Evolutionary conservation across 2,797 vertebrate species (phyloP), one percentile per base, ranked within the genome.

Genomic region (Tamandua tetradactyla): DNA sequence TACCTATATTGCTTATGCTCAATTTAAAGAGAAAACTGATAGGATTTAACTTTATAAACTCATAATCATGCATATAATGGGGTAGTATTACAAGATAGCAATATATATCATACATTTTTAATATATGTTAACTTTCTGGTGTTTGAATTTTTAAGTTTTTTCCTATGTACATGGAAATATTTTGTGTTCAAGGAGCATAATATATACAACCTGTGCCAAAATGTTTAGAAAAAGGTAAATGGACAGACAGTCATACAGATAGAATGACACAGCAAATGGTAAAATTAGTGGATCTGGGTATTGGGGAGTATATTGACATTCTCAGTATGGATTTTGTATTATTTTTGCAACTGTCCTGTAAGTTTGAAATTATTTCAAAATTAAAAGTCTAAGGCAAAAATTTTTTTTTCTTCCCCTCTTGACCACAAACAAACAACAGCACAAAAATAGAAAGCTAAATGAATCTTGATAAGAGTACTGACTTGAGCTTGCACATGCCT

Each of bases 121-220:
- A 47, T 13, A 62, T 62, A 22, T 55, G 52, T 55, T 55, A 55
- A 76, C 30, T 76, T 89, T 40, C 49, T 55, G 7, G 4, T 47
- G 4, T 88, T 95, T 76, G 32, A 71, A 81, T 57, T 80, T 76
- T 61, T 91, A 59, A 7, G 68, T 79, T 89, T 92, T 23, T 69
- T 57, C 7, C 32, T 9, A 55, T 55, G 52, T 55, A 55, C 52
- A 20, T 55, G 52, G 17, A 55, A 55, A 18, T 55, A 22, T 55
- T 47, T 47, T 55, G 52, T 55, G 52, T 55, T 22, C 52, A 55
- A 55, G 52, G 52, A 18, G 18, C 52, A 55, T 55, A 18, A 18
- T 55, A 18, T 55, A 55, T 55, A 55, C 52, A 55, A 55, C 17
- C 52, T 55, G 20, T 18, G 18, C 18, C 52, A 17, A 55, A 55